Percentiles rank a stretch among this genome's conserved stretches.
Conservation (phyloP, 1,140 invertebrate genomes). For the Thaumetopoea pityocampa region DNA sequence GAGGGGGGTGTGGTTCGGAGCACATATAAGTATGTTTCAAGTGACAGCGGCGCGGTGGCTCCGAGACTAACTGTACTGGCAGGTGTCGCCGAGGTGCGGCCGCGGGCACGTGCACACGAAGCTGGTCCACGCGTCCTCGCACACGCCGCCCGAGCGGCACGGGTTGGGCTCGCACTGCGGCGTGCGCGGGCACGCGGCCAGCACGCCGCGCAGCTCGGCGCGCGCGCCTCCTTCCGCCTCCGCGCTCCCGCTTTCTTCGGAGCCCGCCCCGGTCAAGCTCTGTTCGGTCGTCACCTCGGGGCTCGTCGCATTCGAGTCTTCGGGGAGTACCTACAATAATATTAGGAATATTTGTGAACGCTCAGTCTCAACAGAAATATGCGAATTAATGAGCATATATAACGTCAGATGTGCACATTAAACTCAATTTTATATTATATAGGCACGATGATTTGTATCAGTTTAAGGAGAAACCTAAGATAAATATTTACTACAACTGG, state of each 20-base stretch:
- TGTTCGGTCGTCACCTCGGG: slow-evolving; percentile 21
- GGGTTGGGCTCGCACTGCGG: slow-evolving; percentile 91
- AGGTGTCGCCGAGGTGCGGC: slow-evolving; percentile 90
- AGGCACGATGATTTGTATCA: not conserved
- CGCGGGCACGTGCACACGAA: slow-evolving; percentile 91
- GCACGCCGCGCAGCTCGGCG: slow-evolving; percentile 49
- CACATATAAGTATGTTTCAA: too few relatives aligned
- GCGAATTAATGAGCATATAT: too few relatives aligned
- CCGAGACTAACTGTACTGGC: slow-evolving; percentile 83
- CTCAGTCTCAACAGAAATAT: too few relatives aligned
- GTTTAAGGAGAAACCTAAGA: too few relatives aligned
- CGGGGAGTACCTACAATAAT: slow-evolving; percentile 47
- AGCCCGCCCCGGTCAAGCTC: slow-evolving; percentile 6
- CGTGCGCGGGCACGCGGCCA: slow-evolving; percentile 84
- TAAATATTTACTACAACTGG: too few relatives aligned
- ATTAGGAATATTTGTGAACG: too few relatives aligned
- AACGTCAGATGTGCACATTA: too few relatives aligned
- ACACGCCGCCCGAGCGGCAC: slow-evolving; percentile 91
- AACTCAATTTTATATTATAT: not conserved
- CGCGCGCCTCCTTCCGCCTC: slow-evolving; percentile 20
- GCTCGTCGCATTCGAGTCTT: slow-evolving; percentile 30
- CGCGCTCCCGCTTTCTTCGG: slow-evolving; percentile 1
- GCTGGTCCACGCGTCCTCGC: slow-evolving; percentile 92
- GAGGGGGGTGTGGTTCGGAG: too few relatives aligned
- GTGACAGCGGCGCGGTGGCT: too few relatives aligned